Evolutionary conservation across 2,113 vertebrate species (phyloP).

Genomic region (Ictalurus furcatus): DNA sequence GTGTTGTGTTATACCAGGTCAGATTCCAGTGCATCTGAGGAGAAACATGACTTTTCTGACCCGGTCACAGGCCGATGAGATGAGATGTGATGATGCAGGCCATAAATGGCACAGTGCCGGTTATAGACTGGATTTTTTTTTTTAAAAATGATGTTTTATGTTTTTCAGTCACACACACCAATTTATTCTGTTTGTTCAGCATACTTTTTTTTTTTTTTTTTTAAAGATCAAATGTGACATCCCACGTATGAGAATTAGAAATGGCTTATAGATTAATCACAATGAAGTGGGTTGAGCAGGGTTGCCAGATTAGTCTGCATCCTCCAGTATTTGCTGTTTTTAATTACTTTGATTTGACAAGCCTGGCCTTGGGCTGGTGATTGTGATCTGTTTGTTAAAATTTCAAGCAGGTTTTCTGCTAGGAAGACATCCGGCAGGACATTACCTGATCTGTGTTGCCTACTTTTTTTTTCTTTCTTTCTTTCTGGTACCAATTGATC

Average conservation of each 20-base stretch:
- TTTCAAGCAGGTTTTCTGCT: not conserved
- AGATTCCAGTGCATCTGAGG: slow-evolving; percentile 22
- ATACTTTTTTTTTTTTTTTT: not conserved
- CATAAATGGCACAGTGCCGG: not conserved
- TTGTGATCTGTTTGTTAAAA: not conserved
- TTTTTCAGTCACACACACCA: not conserved
- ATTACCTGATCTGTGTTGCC: not conserved
- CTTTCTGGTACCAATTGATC: not conserved
- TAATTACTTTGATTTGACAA: not conserved
- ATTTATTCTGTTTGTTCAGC: not conserved
- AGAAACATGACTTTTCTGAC: slow-evolving; percentile 17
- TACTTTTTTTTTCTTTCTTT: not conserved
- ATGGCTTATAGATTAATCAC: not conserved
- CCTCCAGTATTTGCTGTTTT: not conserved
- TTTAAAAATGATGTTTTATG: not conserved
- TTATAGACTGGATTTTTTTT: not conserved
- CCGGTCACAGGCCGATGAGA: not conserved
- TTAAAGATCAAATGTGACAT: not conserved
- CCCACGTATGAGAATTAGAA: not conserved
- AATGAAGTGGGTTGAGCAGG: not conserved
- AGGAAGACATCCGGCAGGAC: not conserved
- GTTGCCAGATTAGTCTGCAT: not conserved
- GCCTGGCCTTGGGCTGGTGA: not conserved
- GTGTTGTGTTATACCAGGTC: slow-evolving; percentile 21
- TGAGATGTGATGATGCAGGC: not conserved